A percentile compares a stretch with the other conserved stretches of the same genome.
Evolutionary conservation across 2,797 vertebrate genomes (phyloP).

Genomic region (Cirrhinus mrigala): DNA sequence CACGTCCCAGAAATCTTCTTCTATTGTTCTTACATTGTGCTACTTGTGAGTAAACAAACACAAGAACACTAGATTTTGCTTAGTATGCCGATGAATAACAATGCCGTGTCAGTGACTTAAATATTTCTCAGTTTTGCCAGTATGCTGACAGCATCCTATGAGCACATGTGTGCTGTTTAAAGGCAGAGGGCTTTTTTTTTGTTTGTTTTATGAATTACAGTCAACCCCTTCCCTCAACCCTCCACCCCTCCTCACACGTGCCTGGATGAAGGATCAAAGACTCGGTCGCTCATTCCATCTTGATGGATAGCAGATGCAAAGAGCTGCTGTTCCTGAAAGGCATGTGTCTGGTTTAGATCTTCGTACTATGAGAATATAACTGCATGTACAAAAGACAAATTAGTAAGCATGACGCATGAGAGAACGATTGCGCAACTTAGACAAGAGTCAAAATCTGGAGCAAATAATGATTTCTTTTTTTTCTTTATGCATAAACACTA

Average conservation of each 20-base stretch:
- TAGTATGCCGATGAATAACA: constrained; percentile 22
- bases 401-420: constrained; percentile 58
- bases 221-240: neutral
- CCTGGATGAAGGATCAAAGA: constrained; percentile 79
- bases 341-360: constrained; percentile 64
- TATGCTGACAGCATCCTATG: neutral
- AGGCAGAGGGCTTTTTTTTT: neutral
- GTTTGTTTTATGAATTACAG: constrained; percentile 5
- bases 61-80: neutral
- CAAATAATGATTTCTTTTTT: constrained; percentile 50
- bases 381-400: constrained; percentile 46
- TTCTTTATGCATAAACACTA: neutral
- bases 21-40: constrained; percentile 38
- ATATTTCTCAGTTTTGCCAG: neutral
- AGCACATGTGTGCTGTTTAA: constrained; percentile 10
- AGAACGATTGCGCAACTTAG: constrained; percentile 63
- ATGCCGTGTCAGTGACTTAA: constrained; percentile 1
- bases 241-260: constrained; percentile 54
- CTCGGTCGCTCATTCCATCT: constrained; percentile 78
- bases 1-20: constrained; percentile 11
- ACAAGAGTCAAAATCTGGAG: constrained; percentile 61
- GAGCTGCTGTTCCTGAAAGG: constrained; percentile 72
- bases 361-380: constrained; percentile 28
- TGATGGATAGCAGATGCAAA: constrained; percentile 85
- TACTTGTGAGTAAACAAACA: constrained; percentile 21